phyloP scores from a whole-genome alignment of 2,797 vertebrate genomes.

The Galaxias olidus region DNA sequence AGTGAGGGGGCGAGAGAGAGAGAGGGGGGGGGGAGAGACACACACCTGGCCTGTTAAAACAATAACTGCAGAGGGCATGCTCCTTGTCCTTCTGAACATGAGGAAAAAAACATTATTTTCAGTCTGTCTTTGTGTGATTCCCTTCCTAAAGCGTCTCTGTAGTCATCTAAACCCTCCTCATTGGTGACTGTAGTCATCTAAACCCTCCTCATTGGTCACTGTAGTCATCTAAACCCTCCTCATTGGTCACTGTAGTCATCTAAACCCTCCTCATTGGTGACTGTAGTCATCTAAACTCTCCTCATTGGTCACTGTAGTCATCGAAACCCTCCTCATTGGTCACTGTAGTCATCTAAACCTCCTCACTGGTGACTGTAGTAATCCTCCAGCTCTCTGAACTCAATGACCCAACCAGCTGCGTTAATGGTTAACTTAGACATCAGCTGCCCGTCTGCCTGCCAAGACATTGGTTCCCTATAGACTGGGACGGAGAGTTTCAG shows the following conservation, averaged over 20 bases:
- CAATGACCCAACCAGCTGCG: slow-evolving; percentile 1
- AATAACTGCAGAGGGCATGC: no score
- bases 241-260: background rate
- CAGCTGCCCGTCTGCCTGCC: background rate
- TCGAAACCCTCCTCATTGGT: background rate
- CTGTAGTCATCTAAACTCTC: background rate
- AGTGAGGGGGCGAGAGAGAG: no score
- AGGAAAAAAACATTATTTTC: no score
- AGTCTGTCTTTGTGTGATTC: no score
- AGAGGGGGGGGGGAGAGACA: no score
- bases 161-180: no score
- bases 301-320: background rate
- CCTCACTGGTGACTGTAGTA: background rate
- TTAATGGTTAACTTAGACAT: slow-evolving; percentile 16
- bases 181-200: background rate
- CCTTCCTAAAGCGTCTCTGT: no score
- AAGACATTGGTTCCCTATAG: background rate
- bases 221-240: background rate
- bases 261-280: background rate
- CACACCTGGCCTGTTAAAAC: no score
- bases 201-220: background rate
- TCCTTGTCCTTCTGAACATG: no score
- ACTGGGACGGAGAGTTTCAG: background rate
- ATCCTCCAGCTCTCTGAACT: background rate
- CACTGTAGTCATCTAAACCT: background rate